Evolutionary conservation across 2,113 vertebrate genomes (phyloP), one percentile per base, ranked within the genome.

Genomic region (Ellobius talpinus): DNA sequence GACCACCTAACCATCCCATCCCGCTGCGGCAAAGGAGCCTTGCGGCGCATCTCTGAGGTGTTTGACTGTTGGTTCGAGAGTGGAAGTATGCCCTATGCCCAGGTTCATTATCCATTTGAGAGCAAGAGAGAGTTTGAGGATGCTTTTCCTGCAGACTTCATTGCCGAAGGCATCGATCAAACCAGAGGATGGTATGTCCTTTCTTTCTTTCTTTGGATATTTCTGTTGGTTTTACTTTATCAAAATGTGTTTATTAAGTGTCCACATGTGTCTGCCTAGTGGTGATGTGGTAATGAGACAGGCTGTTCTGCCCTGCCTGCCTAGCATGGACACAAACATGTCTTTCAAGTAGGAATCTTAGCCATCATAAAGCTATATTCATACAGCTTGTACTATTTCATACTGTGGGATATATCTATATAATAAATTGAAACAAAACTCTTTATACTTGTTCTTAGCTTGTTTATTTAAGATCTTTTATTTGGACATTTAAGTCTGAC

Each of bases 11-110:
- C 98, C 1, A 99, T 99, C 89, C 99, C 99, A 0, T 99, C 99
- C 0, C 98, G 98, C 78, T 95, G 99, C 29, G 99, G 99, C 63
- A 99, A 99, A 95, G 99, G 99, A 3, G 45, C 58, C 0, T 98
- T 99, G 97, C 99, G 74, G 52, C 99, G 99, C 9, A 89, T 99
- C 90, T 97, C 98, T 0, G 99, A 99, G 95, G 99, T 99, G 70
- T 99, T 99, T 12, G 99, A 99, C 98, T 99, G 99, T 98, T 99
- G 99, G 99, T 99, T 99, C 5, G 99, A 99, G 98, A 99, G 99
- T 0, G 99, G 99, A 93, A 99, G 99, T 98, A 99, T 99, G 99
- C 99, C 99, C 24, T 99, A 99, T 0, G 99, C 99, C 6, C 99
- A 99, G 96, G 99, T 98, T 52, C 99, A 99, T 98, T 99, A 99